phyloP scores from a whole-genome alignment of 1,140 invertebrate genomes.

The Procambarus virginalis region DNA sequence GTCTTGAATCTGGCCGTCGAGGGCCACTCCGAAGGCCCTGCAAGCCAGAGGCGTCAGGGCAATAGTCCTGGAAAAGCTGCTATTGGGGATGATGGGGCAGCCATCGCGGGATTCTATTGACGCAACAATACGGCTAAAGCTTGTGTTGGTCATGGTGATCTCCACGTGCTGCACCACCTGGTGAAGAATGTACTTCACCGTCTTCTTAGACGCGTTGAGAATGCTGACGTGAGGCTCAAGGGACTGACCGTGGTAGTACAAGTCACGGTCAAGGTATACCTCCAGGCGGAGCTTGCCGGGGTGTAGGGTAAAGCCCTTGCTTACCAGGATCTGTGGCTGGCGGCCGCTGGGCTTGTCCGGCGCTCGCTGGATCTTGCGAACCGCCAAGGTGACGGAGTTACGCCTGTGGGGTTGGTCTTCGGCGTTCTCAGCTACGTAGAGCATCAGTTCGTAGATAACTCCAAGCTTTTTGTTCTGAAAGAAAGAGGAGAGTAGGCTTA shows the following conservation, averaged over 20 bases:
- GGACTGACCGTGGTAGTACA: slow-evolving; percentile 96
- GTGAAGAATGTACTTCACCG: slow-evolving; percentile 87
- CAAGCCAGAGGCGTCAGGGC: slow-evolving; percentile 88
- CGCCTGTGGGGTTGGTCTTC: neutral
- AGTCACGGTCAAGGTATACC: slow-evolving; percentile 95
- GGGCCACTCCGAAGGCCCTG: slow-evolving; percentile 87
- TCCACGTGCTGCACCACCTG: slow-evolving; percentile 92
- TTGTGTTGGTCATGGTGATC: slow-evolving; percentile 93
- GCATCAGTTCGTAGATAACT: slow-evolving; percentile 35
- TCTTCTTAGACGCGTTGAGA: slow-evolving; percentile 90
- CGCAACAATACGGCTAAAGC: slow-evolving; percentile 92
- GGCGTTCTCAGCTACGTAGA: slow-evolving; percentile 12
- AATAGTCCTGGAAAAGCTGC: slow-evolving; percentile 88
- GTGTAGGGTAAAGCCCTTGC: slow-evolving; percentile 91
- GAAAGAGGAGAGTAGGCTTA: neutral
- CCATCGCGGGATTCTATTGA: slow-evolving; percentile 91
- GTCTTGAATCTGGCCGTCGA: slow-evolving; percentile 85
- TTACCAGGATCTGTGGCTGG: slow-evolving; percentile 90
- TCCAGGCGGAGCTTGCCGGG: slow-evolving; percentile 91
- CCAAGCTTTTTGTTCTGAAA: slow-evolving; percentile 24
- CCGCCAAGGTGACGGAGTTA: slow-evolving; percentile 18
- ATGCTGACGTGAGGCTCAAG: slow-evolving; percentile 87
- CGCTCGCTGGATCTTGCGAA: slow-evolving; percentile 80
- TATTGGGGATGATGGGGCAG: slow-evolving; percentile 91
- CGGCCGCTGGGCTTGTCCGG: slow-evolving; percentile 81